Percentiles rank a stretch among this genome's conserved stretches.
Evolutionary conservation across 2,888 invertebrate species (phyloP).

Genomic region (Cheilosia impressa): DNA sequence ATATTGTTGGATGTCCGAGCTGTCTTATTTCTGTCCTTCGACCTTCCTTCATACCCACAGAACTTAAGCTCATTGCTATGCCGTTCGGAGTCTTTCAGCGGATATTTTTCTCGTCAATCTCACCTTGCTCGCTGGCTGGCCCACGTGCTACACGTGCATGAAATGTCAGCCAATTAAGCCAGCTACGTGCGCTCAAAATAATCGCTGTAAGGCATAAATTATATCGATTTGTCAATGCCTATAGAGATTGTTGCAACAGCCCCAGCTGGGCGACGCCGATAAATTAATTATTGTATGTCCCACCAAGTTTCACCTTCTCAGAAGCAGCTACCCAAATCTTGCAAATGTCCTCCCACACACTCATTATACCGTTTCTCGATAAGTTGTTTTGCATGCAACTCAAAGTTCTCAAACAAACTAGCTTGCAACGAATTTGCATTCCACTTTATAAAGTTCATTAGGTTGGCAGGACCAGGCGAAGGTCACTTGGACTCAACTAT

Average conservation of each 20-base stretch:
- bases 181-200: conserved; percentile 27
- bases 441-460: conserved; percentile 7
- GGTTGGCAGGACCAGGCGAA: background rate
- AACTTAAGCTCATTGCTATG: background rate
- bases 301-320: conserved; percentile 32
- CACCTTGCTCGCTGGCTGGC: background rate
- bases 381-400: conserved; percentile 11
- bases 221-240: conserved; percentile 42
- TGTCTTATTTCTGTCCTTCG: too few relatives aligned
- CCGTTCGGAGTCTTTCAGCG: background rate
- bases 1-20: too few relatives aligned
- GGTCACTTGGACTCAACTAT: conserved; percentile 7
- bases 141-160: conserved; percentile 7
- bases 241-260: conserved; percentile 5
- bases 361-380: conserved; percentile 5
- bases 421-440: background rate
- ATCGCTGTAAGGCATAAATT: conserved; percentile 23
- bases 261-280: conserved; percentile 30
- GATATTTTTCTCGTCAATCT: background rate
- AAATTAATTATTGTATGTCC: conserved; percentile 31
- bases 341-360: conserved; percentile 12
- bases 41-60: too few relatives aligned
- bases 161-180: conserved; percentile 43
- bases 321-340: conserved; percentile 18
- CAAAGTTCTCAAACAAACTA: conserved; percentile 8